Conservation (phyloP, 2,797 vertebrate genomes). For the Chelonia mydas region DNA sequence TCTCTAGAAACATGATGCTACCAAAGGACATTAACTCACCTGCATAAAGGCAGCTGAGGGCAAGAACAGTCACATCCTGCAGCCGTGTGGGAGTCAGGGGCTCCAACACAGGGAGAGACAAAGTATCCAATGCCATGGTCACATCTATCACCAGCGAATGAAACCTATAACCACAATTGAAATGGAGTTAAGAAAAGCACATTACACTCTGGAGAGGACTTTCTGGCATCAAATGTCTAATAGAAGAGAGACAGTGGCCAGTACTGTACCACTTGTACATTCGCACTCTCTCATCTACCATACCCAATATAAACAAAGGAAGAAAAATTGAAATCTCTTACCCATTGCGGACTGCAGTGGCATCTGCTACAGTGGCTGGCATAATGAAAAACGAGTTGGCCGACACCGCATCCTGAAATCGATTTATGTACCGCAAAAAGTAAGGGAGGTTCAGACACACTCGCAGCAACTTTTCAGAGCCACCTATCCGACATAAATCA, state of each 20-base stretch:
- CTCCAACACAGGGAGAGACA: constrained; percentile 96
- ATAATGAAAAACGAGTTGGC: constrained; percentile 99
- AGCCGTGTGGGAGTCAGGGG: constrained; percentile 94
- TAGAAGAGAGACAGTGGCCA: background rate
- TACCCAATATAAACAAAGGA: background rate
- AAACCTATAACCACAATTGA: constrained; percentile 82
- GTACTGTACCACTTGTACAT: accelerated
- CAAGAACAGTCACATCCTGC: constrained; percentile 96
- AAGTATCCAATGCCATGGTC: constrained; percentile 98
- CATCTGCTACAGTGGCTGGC: constrained; percentile 98
- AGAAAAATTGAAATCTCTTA: constrained; percentile 48
- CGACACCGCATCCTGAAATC: constrained; percentile 97
- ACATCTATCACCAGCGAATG: constrained; percentile 98
- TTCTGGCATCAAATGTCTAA: background rate
- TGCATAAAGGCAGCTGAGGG: constrained; percentile 98
- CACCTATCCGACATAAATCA: constrained; percentile 80
- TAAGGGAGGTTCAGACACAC: constrained; percentile 99
- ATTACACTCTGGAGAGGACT: background rate
- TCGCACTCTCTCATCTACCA: background rate
- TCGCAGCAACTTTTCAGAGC: constrained; percentile 95
- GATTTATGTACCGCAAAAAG: constrained; percentile 98
- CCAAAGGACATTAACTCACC: constrained; percentile 80
- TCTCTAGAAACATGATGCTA: background rate
- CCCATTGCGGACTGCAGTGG: constrained; percentile 98
- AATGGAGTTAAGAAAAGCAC: accelerated